A percentile compares a stretch with the other conserved stretches of the same genome.
Conservation (phyloP, 2,888 invertebrate species). For the Lamellibrachia satsuma region DNA sequence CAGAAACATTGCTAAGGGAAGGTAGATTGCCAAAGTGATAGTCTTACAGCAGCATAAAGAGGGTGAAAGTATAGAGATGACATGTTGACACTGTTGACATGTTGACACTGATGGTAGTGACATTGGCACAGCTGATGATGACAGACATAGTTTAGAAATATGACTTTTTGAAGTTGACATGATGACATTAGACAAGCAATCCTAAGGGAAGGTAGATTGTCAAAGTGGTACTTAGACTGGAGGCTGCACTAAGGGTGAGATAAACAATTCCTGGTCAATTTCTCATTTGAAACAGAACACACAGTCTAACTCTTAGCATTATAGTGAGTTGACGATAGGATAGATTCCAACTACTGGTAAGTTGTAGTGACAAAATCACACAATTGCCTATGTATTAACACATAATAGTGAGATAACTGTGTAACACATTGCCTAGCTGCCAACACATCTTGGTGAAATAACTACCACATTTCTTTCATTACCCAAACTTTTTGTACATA, state of each 20-base stretch:
- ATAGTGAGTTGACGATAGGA: neutral
- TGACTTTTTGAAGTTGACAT: neutral
- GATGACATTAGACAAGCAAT: neutral
- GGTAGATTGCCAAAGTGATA: neutral
- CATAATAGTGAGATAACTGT: no score
- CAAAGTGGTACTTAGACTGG: neutral
- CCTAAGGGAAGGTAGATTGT: neutral
- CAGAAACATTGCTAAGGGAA: neutral
- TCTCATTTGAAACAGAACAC: constrained; percentile 6
- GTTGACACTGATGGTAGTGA: no score
- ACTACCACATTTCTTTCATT: neutral
- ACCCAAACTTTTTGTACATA: neutral
- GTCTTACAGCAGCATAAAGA: neutral
- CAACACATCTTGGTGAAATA: neutral
- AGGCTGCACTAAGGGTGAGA: neutral
- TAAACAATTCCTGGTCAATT: neutral
- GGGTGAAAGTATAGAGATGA: no score
- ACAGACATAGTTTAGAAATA: neutral
- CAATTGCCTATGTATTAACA: no score
- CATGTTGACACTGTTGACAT: no score
- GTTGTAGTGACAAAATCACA: no score
- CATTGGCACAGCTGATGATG: no score
- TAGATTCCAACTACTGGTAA: neutral
- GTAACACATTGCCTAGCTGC: neutral
- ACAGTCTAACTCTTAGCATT: neutral